Percentiles rank a stretch among this genome's conserved stretches.
These are phyloP conservation scores for Apis laboriosa DNA, from an alignment of 1,140 invertebrate species.

Conservation along the genomic window DNA sequence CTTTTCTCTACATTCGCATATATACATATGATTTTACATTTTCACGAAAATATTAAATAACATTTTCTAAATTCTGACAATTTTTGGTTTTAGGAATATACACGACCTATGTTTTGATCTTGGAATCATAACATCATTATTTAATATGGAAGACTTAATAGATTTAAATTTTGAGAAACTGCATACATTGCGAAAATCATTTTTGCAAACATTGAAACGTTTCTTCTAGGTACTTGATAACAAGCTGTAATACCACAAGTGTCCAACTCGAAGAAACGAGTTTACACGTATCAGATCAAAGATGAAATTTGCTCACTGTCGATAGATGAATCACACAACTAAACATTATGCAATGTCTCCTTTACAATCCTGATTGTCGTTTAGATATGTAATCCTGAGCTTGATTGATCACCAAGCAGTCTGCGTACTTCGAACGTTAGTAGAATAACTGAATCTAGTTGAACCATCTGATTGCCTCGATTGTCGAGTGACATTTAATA, in stretches of 20 bases:
- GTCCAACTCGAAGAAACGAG: too few relatives aligned
- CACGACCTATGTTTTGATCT: too few relatives aligned
- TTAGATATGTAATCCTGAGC: constrained; percentile 11
- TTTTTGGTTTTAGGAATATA: too few relatives aligned
- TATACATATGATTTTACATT: not conserved
- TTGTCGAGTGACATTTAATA: not conserved
- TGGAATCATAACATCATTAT: too few relatives aligned
- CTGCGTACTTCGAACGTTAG: not conserved
- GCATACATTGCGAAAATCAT: too few relatives aligned
- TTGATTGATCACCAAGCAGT: constrained; percentile 20
- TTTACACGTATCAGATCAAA: not conserved
- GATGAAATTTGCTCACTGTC: not conserved
- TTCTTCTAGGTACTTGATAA: too few relatives aligned
- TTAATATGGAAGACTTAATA: too few relatives aligned
- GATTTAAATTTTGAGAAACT: too few relatives aligned
- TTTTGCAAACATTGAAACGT: too few relatives aligned
- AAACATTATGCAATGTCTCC: constrained; percentile 11
- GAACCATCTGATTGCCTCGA: not conserved
- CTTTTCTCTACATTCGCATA: not conserved
- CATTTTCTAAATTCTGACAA: too few relatives aligned
- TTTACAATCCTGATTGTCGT: constrained; percentile 22
- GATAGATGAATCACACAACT: not conserved
- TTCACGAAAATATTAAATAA: not conserved
- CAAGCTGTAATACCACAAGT: too few relatives aligned
- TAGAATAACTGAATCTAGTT: not conserved